Percentiles rank a stretch among this genome's conserved stretches.
These are phyloP conservation scores for Maccullochella peelii DNA, from an alignment of 2,113 vertebrate genomes.

Conservation along the genomic window DNA sequence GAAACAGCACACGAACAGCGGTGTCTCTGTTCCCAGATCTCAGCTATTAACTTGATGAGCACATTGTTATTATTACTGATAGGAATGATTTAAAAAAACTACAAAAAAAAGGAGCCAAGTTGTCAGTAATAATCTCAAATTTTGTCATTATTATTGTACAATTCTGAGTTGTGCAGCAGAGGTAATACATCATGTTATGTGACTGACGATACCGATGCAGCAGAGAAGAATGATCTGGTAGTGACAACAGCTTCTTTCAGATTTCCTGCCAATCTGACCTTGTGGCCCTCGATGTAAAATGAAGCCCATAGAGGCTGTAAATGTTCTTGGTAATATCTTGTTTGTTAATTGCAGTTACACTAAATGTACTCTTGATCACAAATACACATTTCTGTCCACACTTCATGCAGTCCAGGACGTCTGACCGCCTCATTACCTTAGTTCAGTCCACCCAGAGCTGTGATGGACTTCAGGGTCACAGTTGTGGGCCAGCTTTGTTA, in stretches of 20 bases:
- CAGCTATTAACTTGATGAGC: not conserved
- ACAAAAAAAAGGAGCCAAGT: too few relatives aligned
- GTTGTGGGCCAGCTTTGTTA: slow-evolving; percentile 84
- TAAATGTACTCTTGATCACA: not conserved
- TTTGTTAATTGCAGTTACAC: not conserved
- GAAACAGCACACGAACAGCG: too few relatives aligned
- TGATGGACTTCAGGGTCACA: slow-evolving; percentile 80
- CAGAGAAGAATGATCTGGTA: not conserved
- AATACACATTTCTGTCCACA: slow-evolving; percentile 7
- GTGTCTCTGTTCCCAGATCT: too few relatives aligned
- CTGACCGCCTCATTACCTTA: slow-evolving; percentile 22
- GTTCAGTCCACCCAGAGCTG: slow-evolving; percentile 48
- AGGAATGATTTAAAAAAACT: not conserved
- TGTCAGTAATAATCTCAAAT: not conserved
- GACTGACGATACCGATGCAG: not conserved
- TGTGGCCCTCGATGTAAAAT: not conserved
- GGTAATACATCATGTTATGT: not conserved
- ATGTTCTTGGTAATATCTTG: not conserved
- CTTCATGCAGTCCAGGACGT: not conserved
- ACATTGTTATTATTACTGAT: too few relatives aligned
- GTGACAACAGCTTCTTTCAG: not conserved
- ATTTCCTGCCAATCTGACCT: not conserved
- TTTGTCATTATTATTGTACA: not conserved
- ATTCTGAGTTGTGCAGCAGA: not conserved
- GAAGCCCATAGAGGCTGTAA: not conserved